A percentile compares a stretch with the other conserved stretches of the same genome.
Evolutionary conservation across 2,888 invertebrate species (phyloP).

Genomic region (Caprella mutica): DNA sequence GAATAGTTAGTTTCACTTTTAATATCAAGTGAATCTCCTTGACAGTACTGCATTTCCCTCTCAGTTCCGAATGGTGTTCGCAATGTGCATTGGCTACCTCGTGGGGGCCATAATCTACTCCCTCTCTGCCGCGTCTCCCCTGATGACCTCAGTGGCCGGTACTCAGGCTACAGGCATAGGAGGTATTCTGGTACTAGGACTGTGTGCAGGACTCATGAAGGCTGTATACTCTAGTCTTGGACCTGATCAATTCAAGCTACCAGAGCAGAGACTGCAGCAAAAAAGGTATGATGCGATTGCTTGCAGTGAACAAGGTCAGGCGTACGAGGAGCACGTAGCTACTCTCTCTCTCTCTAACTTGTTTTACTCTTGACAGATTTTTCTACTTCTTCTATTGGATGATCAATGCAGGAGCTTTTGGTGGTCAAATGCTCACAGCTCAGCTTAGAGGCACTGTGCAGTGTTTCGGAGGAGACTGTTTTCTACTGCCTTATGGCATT

Average conservation of each 20-base stretch:
- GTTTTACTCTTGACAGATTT: conserved; percentile 43
- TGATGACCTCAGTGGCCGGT: conserved; percentile 14
- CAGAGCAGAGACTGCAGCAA: conserved; percentile 13
- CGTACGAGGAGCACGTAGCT: not conserved
- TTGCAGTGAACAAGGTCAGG: not conserved
- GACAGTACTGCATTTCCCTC: no score
- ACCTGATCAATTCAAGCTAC: conserved; percentile 20
- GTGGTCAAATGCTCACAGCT: conserved; percentile 44
- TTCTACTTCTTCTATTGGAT: conserved; percentile 33
- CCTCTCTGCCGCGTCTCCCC: conserved; percentile 16
- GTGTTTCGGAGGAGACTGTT: conserved; percentile 62
- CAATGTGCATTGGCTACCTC: conserved; percentile 25
- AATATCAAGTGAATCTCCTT: no score
- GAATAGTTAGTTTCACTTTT: no score
- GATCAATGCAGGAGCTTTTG: conserved; percentile 30
- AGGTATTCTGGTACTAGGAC: conserved; percentile 19
- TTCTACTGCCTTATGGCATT: conserved; percentile 52
- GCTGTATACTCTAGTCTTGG: conserved; percentile 19
- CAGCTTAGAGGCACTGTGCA: conserved; percentile 60
- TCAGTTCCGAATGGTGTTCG: conserved; percentile 21
- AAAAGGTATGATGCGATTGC: not conserved
- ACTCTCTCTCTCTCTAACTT: conserved; percentile 35
- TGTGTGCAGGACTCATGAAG: conserved; percentile 27
- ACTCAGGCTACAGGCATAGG: conserved; percentile 17
- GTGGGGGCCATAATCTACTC: conserved; percentile 17